Conservation (phyloP, 2,113 vertebrate genomes). For the Antennarius striatus region DNA sequence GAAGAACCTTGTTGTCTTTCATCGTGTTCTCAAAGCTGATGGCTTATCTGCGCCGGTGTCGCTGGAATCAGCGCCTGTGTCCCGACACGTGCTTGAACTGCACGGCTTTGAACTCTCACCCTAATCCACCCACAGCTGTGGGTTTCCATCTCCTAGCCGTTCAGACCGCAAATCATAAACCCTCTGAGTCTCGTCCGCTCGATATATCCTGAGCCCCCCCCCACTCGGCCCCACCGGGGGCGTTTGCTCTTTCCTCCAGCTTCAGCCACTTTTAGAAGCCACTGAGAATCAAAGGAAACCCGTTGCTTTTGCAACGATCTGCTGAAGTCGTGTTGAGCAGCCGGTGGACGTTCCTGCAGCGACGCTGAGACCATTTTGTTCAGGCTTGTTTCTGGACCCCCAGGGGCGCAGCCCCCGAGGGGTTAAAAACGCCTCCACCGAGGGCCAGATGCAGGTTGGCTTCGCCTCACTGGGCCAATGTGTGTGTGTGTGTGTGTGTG, state of each 20-base stretch:
- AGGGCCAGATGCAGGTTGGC: constrained; percentile 54
- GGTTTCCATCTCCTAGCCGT: constrained; percentile 40
- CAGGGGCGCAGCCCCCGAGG: constrained; percentile 36
- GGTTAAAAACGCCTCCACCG: constrained; percentile 47
- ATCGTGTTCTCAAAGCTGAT: constrained; percentile 28
- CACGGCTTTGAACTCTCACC: constrained; percentile 9
- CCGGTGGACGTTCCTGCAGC: constrained; percentile 13
- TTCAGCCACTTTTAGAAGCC: constrained; percentile 57
- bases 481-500: constrained; percentile 35
- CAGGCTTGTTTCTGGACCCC: constrained; percentile 39
- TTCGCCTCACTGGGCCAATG: constrained; percentile 39
- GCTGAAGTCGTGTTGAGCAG: constrained; percentile 46
- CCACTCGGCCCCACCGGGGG: constrained; percentile 37
- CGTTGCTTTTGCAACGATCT: constrained; percentile 43
- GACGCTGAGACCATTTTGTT: constrained; percentile 45
- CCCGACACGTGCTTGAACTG: constrained; percentile 16
- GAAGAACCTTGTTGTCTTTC: constrained; percentile 20
- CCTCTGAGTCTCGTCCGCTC: constrained; percentile 18
- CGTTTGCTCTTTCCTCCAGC: constrained; percentile 46
- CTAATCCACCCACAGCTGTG: constrained; percentile 13
- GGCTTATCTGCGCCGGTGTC: constrained; percentile 30
- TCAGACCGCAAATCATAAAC: constrained; percentile 35
- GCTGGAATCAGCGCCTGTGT: constrained; percentile 15
- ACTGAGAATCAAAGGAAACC: constrained; percentile 52
- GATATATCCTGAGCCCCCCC: constrained; percentile 33